These are phyloP conservation scores for Bombus soroeensis DNA, from an alignment of 1,140 invertebrate genomes.

Conservation along the genomic window DNA sequence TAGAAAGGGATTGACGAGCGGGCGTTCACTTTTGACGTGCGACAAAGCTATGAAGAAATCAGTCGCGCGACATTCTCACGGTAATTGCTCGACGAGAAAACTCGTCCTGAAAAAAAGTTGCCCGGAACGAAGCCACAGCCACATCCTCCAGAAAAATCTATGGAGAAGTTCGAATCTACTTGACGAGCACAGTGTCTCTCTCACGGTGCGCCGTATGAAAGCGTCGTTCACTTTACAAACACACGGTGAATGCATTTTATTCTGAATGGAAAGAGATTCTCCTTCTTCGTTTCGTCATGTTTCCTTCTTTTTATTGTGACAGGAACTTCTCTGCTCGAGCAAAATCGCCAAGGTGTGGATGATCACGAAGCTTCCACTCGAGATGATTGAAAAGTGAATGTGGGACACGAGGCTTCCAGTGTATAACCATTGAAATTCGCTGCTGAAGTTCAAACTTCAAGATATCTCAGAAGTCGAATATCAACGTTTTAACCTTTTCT, in stretches of 20 bases:
- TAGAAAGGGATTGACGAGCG: neutral
- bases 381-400: constrained; percentile 22
- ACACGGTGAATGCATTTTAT: constrained; percentile 40
- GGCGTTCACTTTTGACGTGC: neutral
- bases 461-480: neutral
- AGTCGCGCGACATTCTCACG: constrained; percentile 9
- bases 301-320: constrained; percentile 2
- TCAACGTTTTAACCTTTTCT: neutral
- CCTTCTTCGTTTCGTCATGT: neutral
- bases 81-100: neutral
- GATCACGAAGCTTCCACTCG: neutral
- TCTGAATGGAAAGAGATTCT: constrained; percentile 15
- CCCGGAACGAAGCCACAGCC: constrained; percentile 10
- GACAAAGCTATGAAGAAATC: neutral
- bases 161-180: constrained; percentile 14
- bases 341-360: neutral
- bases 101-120: neutral
- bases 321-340: neutral
- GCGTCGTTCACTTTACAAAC: constrained; percentile 31
- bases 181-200: neutral
- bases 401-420: neutral
- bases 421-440: neutral
- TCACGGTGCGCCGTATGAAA: neutral
- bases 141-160: neutral
- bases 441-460: neutral